A percentile compares a stretch with the other conserved stretches of the same genome.
Evolutionary conservation across 2,113 vertebrate species (phyloP).

Genomic region (Epinephelus lanceolatus): DNA sequence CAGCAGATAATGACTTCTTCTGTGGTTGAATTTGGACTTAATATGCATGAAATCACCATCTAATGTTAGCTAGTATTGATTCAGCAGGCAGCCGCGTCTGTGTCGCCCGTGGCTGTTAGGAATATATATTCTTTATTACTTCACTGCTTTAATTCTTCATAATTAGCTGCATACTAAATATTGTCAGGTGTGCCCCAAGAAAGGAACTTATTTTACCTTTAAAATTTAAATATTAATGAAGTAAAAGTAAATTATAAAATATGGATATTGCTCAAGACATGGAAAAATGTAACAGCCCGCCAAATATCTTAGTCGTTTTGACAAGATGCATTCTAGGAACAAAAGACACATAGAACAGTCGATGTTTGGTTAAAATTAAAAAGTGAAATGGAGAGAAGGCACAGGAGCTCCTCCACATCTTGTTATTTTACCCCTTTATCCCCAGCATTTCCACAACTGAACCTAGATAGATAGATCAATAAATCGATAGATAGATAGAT

Average conservation of each 20-base stretch:
- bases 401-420: background rate
- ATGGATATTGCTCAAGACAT: background rate
- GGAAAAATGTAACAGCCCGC: background rate
- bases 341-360: background rate
- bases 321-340: background rate
- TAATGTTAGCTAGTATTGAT: slow-evolving; percentile 25
- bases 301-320: slow-evolving; percentile 16
- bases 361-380: background rate
- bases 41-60: slow-evolving; percentile 23
- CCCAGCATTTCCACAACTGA: background rate
- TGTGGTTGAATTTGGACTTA: slow-evolving; percentile 26
- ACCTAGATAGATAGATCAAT: background rate
- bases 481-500: background rate
- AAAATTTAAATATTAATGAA: slow-evolving; percentile 24
- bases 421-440: background rate
- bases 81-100: slow-evolving; percentile 21
- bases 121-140: slow-evolving; percentile 24
- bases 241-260: slow-evolving; percentile 22
- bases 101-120: slow-evolving; percentile 10
- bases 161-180: background rate
- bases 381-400: background rate
- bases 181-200: background rate
- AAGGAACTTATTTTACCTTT: slow-evolving; percentile 21
- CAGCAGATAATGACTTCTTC: slow-evolving; percentile 38
- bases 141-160: slow-evolving; percentile 19